A percentile compares a stretch with the other conserved stretches of the same genome.
Evolutionary conservation across 1,140 invertebrate species (phyloP).

Genomic region (Aphis gossypii): DNA sequence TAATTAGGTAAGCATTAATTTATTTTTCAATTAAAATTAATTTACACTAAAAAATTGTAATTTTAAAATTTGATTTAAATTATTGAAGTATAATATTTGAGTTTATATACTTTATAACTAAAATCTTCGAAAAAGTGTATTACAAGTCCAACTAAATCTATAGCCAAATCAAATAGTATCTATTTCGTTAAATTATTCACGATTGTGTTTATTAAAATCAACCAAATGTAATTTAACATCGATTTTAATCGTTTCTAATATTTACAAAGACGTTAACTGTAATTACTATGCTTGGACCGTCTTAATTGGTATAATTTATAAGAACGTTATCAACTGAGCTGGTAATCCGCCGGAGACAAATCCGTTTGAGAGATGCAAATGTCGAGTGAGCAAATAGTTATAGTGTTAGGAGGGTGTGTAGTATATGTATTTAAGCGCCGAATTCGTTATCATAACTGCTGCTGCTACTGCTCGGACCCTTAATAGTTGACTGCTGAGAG

Average conservation of each 20-base stretch:
- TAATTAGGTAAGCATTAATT: background rate
- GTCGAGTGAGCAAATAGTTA: background rate
- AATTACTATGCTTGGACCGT: constrained; percentile 33
- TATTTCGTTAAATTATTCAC: background rate
- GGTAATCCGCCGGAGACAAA: constrained; percentile 30
- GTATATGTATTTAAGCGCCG: constrained; percentile 48
- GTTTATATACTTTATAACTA: background rate
- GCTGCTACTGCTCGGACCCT: constrained; percentile 37
- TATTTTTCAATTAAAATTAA: background rate
- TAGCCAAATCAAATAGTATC: background rate
- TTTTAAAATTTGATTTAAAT: background rate
- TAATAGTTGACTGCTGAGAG: background rate
- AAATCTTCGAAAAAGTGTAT: background rate
- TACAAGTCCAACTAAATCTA: background rate
- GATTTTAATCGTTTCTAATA: background rate
- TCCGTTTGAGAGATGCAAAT: constrained; percentile 37
- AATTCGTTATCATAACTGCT: constrained; percentile 54
- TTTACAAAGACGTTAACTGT: constrained; percentile 22
- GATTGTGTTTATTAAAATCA: background rate
- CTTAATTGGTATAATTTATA: constrained; percentile 52
- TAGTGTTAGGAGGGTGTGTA: background rate
- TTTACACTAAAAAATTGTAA: background rate
- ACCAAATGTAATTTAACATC: background rate
- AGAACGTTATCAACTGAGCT: constrained; percentile 22
- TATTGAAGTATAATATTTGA: background rate